Base-by-base conservation (phyloP, 2,113 vertebrate genomes). In the Hipposideros armiger region DNA sequence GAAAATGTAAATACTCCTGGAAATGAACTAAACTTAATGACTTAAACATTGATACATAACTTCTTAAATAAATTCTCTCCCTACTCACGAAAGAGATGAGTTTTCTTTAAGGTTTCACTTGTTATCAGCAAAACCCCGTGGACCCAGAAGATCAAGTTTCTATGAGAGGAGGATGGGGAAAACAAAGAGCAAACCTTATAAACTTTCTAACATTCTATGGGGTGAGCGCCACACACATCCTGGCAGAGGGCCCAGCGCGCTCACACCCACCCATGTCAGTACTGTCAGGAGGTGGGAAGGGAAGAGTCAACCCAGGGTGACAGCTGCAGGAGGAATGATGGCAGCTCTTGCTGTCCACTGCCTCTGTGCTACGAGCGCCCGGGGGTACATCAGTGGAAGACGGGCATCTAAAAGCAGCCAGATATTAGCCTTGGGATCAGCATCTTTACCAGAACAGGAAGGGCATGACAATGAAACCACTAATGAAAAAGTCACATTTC, bases 391-490 rank as follows among this genome's bases (percentile, higher is more conserved):
- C 28, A 13, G 13, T 3, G 14, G 7, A 91, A 36, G 2, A 0
- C 64, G 74, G 52, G 2, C n/a, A n/a, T 47, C 74, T 30, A 30
- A 62, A 20, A 40, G 40, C 52, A 60, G 66, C 16, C 58, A 92
- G 64, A 42, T 77, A n/a, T 67, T 76, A 40, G 56, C 19, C 19
- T 87, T 54, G n/a, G 30, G 15, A 52, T 87, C 40, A 67, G 17
- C 45, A 40, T 73, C 62, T 94, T 91, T 54, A 67, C 87, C 69
- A 83, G 58, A 40, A 92, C 84, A 96, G 90, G 90, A 96, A 98
- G 22, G 5, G 47, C 64, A 90, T 54, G 70, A 87, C 84, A 90
- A 92, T 62, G 42, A 87, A 47, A 32, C 19, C 60, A 28, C 72
- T 85, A 90, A 95, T 74, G 83, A 87, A 67, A 93, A 92, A 92